Percentiles rank a stretch among this genome's conserved stretches.
These are phyloP conservation scores for Indri indri DNA, from an alignment of 2,113 vertebrate species.

Conservation along the genomic window DNA sequence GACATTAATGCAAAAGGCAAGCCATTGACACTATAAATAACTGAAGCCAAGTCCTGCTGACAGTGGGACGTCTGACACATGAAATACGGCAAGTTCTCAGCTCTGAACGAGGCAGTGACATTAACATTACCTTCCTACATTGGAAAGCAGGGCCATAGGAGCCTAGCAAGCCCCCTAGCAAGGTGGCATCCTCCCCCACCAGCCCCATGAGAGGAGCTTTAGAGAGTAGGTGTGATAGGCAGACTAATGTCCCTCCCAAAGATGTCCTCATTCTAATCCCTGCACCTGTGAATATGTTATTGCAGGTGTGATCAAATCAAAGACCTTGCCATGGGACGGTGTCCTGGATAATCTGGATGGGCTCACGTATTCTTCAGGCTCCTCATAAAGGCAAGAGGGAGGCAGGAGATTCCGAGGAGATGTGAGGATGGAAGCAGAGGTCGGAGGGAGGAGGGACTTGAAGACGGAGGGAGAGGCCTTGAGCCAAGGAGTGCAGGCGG, in stretches of 20 bases:
- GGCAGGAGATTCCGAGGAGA: background rate
- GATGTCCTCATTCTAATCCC: too few relatives aligned
- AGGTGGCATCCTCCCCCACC: background rate
- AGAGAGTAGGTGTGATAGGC: background rate
- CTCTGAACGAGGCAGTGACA: background rate
- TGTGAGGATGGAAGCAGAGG: background rate
- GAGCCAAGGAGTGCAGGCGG: background rate
- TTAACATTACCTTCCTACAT: background rate
- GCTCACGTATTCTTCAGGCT: background rate
- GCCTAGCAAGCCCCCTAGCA: background rate
- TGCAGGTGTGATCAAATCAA: background rate
- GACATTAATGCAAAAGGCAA: conserved; percentile 29
- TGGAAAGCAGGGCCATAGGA: background rate
- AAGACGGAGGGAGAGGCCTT: too few relatives aligned
- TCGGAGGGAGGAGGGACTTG: background rate
- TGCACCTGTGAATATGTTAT: background rate
- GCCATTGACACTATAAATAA: conserved; percentile 47
- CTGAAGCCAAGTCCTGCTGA: conserved; percentile 1
- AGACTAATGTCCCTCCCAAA: background rate
- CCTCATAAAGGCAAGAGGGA: background rate
- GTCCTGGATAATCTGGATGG: too few relatives aligned
- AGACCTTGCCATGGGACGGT: background rate
- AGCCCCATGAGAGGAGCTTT: background rate
- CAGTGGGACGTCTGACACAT: background rate
- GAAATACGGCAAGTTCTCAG: background rate